Base-by-base conservation (phyloP, 2,113 vertebrate genomes). In the Cyphomyrus discorhynchus region DNA sequence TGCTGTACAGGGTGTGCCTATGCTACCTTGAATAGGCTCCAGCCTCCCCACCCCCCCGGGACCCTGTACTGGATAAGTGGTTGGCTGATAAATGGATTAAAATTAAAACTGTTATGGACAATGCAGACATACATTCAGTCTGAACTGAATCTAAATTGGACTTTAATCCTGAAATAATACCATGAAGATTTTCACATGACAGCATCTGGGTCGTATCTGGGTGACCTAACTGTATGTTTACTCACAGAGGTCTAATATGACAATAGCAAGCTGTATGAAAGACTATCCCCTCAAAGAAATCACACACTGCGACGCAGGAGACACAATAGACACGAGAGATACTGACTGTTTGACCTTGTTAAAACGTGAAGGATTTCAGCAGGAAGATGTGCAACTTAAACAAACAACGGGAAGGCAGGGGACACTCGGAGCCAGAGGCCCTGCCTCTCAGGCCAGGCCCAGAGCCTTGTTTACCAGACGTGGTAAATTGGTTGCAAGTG, bases 371-470 rank as follows among this genome's bases (percentile, higher is more conserved):
- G 4, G 84, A 39, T 52, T 90, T 77, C 70, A 27, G 31, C 24
- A 80, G 58, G 47, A 53, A 80, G 47, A 90, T 31, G 47, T 66
- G 58, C 86, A 90, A 87, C 49, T 90, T 31, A 90, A 90, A 90
- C 89, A 87, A 90, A 87, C 47, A 53, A 90, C 8, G 47, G 19
- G 35, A 27, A 46, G 9, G 3, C 83, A 66, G 47, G 0, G 6
- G 21, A 24, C 39, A 52, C 11, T 42, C 46, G 13, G 46, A 50
- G 7, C 27, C 35, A n/a, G 56, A n/a, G 21, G 27, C 15, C 42
- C 8, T 8, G 58, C 31, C 39, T 74, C 50, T 9, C 42, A 27
- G 9, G 47, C 66, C 27, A 80, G 31, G 86, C 17, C 19, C 7
- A 52, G 17, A 45, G 17, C 58, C 15, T 86, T 90, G 89, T 90